Base-by-base conservation (phyloP, 2,888 invertebrate species). In the Drosophila anomalata region DNA sequence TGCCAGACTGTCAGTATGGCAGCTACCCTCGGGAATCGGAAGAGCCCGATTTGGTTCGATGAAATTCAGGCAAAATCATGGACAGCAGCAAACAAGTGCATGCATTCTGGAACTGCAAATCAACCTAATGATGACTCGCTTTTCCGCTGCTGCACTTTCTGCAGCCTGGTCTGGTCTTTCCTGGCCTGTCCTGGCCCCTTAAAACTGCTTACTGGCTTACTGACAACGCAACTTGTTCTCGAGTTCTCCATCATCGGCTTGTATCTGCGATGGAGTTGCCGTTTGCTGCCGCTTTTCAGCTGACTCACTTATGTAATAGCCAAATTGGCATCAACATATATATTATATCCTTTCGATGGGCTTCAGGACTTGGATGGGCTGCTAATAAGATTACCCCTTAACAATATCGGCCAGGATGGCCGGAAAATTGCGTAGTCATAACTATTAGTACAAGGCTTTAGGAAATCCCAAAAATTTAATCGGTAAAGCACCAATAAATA, bases 291-390 rank as follows among this genome's bases (percentile, higher is more conserved):
- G 14, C 39, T n/a, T 71, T 83, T 82, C 66, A 65, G 85, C 84
- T 85, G 84, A 85, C 81, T 85, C 84, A 85, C 83, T 84, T 84
- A 79, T 84, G 85, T 83, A 84, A 81, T 83, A 81, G 68, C 63
- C 67, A 85, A 84, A 84, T 85, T 84, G 84, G 79, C 81, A 84
- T 83, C 76, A 83, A 85, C 86, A 83, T 81, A 76, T 85, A 81
- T 86, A 85, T 86, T 84, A 75, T 26, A 59, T 36, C 39, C 51
- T 41, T 24, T 67, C 55, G 61, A 73, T 73, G 63, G 69, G 57
- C 67, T 74, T 54, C 53, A 60, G 29, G 51, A 58, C 47, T 8
- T 1, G 17, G 17, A 17, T 17, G 17, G 14, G 14, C 57, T 31
- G 33, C 60, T 62, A 62, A 62, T 62, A 62, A 48, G 61, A 62